A percentile compares a stretch with the other conserved stretches of the same genome.
phyloP scores from a whole-genome alignment of 2,888 invertebrate genomes.

The Chrysolina oricalcia region DNA sequence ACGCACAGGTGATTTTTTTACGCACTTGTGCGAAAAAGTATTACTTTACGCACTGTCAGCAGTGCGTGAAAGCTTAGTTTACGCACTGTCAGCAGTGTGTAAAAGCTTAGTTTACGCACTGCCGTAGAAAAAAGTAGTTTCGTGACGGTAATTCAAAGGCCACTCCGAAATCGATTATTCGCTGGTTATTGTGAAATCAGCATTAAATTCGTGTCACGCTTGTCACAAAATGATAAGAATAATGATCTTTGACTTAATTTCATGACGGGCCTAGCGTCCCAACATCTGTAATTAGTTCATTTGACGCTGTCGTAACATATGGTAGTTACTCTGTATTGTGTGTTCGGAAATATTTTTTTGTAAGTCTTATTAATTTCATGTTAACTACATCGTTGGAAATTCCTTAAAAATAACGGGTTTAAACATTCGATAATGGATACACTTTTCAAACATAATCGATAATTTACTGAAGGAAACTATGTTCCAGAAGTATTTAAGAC shows the following conservation, averaged over 20 bases:
- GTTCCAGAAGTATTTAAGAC: too few relatives aligned
- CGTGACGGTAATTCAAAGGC: neutral
- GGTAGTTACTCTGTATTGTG: neutral
- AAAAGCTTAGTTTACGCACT: too few relatives aligned
- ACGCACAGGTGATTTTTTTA: too few relatives aligned
- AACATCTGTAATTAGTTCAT: neutral
- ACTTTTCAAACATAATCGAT: too few relatives aligned
- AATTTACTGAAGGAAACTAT: too few relatives aligned
- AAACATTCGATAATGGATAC: neutral
- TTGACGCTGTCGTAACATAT: neutral
- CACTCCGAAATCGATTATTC: neutral
- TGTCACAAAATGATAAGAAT: slow-evolving; percentile 10
- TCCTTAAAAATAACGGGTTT: neutral
- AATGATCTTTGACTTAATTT: slow-evolving; percentile 10
- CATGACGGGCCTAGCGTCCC: neutral
- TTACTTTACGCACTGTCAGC: too few relatives aligned
- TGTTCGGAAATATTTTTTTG: neutral
- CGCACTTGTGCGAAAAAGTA: too few relatives aligned
- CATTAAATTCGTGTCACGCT: neutral
- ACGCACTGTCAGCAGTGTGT: too few relatives aligned
- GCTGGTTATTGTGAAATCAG: neutral
- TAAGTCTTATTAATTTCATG: neutral
- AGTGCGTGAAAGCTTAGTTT: too few relatives aligned
- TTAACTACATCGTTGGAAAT: neutral
- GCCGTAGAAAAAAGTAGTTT: too few relatives aligned